Conservation (phyloP, 2,888 invertebrate species). For the Saturnia pavonia region DNA sequence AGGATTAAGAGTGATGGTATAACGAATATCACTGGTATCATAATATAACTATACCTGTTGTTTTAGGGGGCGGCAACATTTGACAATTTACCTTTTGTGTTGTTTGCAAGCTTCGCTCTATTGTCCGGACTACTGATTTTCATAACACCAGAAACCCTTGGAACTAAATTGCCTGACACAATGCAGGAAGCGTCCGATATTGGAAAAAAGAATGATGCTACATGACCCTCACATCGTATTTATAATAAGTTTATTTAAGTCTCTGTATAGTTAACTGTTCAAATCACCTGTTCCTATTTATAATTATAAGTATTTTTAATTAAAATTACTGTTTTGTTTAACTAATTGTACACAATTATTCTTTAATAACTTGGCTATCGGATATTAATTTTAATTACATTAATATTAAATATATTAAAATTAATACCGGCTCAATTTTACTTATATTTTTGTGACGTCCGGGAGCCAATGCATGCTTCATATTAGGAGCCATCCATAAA, state of each 20-base stretch:
- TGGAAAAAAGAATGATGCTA: slow-evolving; percentile 17
- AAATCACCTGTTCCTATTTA: background rate
- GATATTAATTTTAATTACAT: too few relatives aligned
- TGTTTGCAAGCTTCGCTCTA: slow-evolving; percentile 77
- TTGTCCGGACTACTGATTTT: slow-evolving; percentile 76
- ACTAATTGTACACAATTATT: too few relatives aligned
- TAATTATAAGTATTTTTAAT: slow-evolving; percentile 4
- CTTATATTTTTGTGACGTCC: too few relatives aligned
- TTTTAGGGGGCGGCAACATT: slow-evolving; percentile 53
- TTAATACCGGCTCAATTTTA: too few relatives aligned
- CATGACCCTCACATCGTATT: background rate
- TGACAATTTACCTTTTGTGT: slow-evolving; percentile 72
- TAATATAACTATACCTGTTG: background rate
- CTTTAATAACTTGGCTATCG: too few relatives aligned
- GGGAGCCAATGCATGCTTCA: too few relatives aligned
- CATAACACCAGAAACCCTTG: slow-evolving; percentile 82
- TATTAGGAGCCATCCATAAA: too few relatives aligned
- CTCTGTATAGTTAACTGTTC: background rate
- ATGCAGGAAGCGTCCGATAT: slow-evolving; percentile 70
- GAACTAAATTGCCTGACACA: slow-evolving; percentile 73
- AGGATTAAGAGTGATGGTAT: too few relatives aligned
- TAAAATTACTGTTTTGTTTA: too few relatives aligned
- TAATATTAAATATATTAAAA: too few relatives aligned
- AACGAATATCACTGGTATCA: too few relatives aligned
- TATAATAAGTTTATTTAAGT: background rate